These are phyloP conservation scores for Idaea straminata DNA, from an alignment of 2,888 invertebrate genomes.

Conservation along the genomic window DNA sequence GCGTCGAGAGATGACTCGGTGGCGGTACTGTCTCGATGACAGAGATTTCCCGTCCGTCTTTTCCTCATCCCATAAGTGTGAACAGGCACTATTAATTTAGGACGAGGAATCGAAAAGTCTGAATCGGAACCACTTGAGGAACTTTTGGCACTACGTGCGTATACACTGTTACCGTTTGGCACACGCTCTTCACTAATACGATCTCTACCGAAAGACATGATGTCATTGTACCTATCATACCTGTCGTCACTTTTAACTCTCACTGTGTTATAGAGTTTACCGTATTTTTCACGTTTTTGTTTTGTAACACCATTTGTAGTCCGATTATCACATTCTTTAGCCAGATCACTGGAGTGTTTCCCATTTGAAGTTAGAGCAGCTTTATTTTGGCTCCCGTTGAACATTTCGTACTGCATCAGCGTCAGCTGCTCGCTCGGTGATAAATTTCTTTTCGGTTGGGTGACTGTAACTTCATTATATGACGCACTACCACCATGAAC, in stretches of 20 bases:
- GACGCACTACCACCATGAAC: constrained; percentile 50
- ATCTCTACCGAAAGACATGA: constrained; percentile 62
- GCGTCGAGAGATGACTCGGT: constrained; percentile 68
- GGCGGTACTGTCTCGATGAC: constrained; percentile 71
- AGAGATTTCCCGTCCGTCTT: constrained; percentile 88
- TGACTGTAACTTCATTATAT: constrained; percentile 71
- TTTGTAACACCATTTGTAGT: constrained; percentile 66
- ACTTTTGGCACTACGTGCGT: constrained; percentile 71
- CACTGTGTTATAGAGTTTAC: constrained; percentile 73
- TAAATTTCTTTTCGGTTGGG: constrained; percentile 76
- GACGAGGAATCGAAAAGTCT: constrained; percentile 91
- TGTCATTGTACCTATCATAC: constrained; percentile 71
- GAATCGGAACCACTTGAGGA: constrained; percentile 80
- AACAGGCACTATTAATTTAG: constrained; percentile 92
- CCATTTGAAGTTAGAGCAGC: constrained; percentile 51
- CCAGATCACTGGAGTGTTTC: constrained; percentile 56
- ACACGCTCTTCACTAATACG: constrained; percentile 60
- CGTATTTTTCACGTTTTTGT: constrained; percentile 73
- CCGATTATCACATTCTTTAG: constrained; percentile 74
- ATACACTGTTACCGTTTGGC: constrained; percentile 53
- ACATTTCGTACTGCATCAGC: constrained; percentile 74
- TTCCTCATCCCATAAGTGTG: constrained; percentile 91
- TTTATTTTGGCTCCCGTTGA: constrained; percentile 58
- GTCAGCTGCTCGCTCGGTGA: constrained; percentile 76
- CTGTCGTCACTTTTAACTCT: constrained; percentile 77